phyloP scores from a whole-genome alignment of 2,888 invertebrate species.

The Lasioglossum leucozonium region DNA sequence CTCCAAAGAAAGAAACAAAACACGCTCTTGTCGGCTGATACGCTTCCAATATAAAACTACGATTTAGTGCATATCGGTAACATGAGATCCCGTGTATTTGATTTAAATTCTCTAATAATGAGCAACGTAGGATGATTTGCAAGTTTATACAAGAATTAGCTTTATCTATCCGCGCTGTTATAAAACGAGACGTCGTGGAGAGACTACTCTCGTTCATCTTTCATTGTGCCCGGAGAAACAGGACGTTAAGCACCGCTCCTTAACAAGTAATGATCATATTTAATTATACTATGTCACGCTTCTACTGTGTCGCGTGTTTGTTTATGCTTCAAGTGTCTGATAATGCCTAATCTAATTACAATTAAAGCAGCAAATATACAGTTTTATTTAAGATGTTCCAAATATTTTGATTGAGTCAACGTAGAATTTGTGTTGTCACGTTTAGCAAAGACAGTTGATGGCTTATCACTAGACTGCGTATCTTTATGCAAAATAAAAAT shows the following conservation, averaged over 20 bases:
- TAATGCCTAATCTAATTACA: neutral
- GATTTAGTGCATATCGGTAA: too few species aligned
- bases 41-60: too few species aligned
- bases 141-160: neutral
- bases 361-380: neutral
- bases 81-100: too few species aligned
- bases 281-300: neutral
- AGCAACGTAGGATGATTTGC: neutral
- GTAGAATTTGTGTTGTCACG: too few species aligned
- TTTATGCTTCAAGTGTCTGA: neutral
- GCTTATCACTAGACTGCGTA: too few species aligned
- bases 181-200: neutral
- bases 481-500: too few species aligned
- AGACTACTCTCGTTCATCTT: neutral
- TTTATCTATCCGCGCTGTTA: neutral
- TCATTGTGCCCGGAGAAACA: neutral
- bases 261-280: neutral
- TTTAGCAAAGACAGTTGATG: too few species aligned
- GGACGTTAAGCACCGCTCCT: neutral
- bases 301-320: neutral
- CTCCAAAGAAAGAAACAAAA: too few species aligned
- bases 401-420: too few species aligned
- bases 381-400: neutral
- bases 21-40: too few species aligned
- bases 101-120: too few species aligned